phyloP scores from a whole-genome alignment of 2,888 invertebrate species.

The Monochamus alternatus region DNA sequence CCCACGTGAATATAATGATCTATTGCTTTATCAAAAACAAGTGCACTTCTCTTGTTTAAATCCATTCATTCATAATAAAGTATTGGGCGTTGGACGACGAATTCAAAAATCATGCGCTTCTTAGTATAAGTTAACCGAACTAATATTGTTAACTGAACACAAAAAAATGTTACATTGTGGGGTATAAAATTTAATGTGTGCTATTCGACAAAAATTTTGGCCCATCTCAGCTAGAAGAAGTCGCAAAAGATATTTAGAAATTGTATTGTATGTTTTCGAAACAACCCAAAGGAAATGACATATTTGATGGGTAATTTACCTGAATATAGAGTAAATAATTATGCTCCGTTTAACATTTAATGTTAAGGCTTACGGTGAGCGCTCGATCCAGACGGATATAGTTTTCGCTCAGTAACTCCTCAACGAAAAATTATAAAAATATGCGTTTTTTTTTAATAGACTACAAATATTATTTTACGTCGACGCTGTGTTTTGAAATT shows the following conservation, averaged over 20 bases:
- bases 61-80: not conserved
- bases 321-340: slow-evolving; percentile 42
- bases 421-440: too few species aligned
- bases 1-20: not conserved
- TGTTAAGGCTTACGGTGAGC: too few species aligned
- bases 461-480: too few species aligned
- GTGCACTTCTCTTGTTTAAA: not conserved
- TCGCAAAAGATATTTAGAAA: slow-evolving; percentile 47
- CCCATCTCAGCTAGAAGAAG: slow-evolving; percentile 51
- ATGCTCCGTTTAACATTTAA: slow-evolving; percentile 54
- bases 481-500: too few species aligned
- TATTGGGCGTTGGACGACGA: not conserved
- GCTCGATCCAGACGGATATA: too few species aligned
- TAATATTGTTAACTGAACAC: slow-evolving; percentile 46
- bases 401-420: too few species aligned
- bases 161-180: slow-evolving; percentile 44
- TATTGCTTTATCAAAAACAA: not conserved
- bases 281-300: slow-evolving; percentile 42
- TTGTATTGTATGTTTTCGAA: slow-evolving; percentile 52
- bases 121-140: slow-evolving; percentile 37
- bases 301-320: slow-evolving; percentile 59
- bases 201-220: slow-evolving; percentile 55
- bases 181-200: slow-evolving; percentile 40
- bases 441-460: too few species aligned
- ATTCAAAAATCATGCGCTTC: not conserved